These are phyloP conservation scores for Leptopilina boulardi DNA, from an alignment of 1,140 invertebrate genomes.

Conservation along the genomic window DNA sequence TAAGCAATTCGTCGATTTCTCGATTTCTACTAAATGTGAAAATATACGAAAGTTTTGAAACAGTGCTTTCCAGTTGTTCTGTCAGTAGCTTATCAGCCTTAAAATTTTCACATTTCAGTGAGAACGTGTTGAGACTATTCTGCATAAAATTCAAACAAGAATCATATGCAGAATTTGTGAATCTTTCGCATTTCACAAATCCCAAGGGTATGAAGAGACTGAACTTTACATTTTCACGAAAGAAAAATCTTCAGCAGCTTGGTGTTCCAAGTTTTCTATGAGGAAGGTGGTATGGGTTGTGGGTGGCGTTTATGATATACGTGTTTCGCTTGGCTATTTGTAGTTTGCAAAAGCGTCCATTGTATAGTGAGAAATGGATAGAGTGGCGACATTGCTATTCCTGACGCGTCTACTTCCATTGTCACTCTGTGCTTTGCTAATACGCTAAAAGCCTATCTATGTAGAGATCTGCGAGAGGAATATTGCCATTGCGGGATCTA, in stretches of 20 bases:
- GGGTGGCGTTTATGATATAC: conserved; percentile 62
- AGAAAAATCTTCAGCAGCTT: too few relatives aligned
- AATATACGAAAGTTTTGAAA: too few relatives aligned
- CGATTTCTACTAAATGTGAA: too few relatives aligned
- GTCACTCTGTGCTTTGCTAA: conserved; percentile 68
- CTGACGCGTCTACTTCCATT: conserved; percentile 69
- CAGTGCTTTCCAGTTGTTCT: too few relatives aligned
- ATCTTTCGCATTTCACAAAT: neutral
- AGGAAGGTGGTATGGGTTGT: conserved; percentile 35
- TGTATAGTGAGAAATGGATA: conserved; percentile 68
- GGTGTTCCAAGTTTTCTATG: conserved; percentile 43
- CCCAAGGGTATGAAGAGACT: neutral
- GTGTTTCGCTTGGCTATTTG: conserved; percentile 62
- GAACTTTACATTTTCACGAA: neutral
- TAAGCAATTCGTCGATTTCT: too few relatives aligned
- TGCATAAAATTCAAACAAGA: too few relatives aligned
- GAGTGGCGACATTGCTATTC: conserved; percentile 73
- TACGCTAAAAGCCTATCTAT: conserved; percentile 76
- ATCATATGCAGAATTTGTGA: too few relatives aligned
- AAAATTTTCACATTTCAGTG: too few relatives aligned
- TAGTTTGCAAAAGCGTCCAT: conserved; percentile 52
- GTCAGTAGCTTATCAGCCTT: too few relatives aligned
- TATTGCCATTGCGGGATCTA: conserved; percentile 71
- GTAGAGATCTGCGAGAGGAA: conserved; percentile 69
- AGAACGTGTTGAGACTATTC: too few relatives aligned